Evolutionary conservation across 1,140 invertebrate species (phyloP), one percentile per base, ranked within the genome.

Genomic region (Asbolus verrucosus): DNA sequence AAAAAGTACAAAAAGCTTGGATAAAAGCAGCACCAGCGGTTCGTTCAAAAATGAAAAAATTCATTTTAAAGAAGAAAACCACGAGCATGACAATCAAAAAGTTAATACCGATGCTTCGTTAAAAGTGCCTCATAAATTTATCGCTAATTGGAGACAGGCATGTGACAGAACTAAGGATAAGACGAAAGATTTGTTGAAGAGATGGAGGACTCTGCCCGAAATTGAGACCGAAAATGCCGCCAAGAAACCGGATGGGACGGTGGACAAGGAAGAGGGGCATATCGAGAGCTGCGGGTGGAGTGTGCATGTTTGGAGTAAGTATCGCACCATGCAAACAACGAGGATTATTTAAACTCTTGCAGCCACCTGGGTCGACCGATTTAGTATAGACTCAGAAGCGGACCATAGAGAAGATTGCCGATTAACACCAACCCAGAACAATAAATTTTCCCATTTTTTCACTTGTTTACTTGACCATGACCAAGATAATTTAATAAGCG

Each of bases 271-370:
- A n/a, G n/a, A n/a, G 77, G 80, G 67, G 9, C 81, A 82, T 1
- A 74, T 66, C 67, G 76, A 78, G 19, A 79, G 77, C 13, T 67
- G 62, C 66, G 85, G 86, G 27, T 90, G 88, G 89, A 90, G 89
- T 77, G 88, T 90, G 9, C 88, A 90, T 75, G 87, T 90, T 65
- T 90, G 88, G 88, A 88, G 89, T 90, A 82, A 86, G 86, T 83
- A 27, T 27, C 69, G 6, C n/a, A n/a, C n/a, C n/a, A n/a, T n/a
- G n/a, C n/a, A n/a, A n/a, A n/a, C n/a, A n/a, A n/a, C n/a, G n/a
- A n/a, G n/a, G n/a, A n/a, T n/a, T n/a, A 33, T 67, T 41, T 38
- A 18, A 30, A 30, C 36, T 31, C 21, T 81, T 80, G 66, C 76
- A 90, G 89, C 88, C 6, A 90, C 88, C 9, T 90, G 87, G 87